Evolutionary conservation across 2,113 vertebrate genomes (phyloP), one percentile per base, ranked within the genome.

Genomic region (Sphyrna mokarran): DNA sequence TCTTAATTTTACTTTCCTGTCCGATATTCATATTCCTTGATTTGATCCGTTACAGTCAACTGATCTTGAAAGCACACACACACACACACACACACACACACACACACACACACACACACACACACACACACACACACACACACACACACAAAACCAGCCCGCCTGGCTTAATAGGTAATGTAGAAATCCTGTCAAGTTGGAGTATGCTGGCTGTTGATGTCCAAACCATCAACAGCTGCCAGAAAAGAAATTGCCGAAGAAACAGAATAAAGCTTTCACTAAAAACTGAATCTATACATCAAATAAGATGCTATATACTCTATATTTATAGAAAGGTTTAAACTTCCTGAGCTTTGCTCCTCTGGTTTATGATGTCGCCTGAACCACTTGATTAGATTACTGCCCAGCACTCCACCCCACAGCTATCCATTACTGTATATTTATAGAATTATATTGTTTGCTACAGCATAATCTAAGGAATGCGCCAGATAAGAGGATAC

Each of bases 331-430:
- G 20, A 66, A 72, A 61, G 69, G 40, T 43, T 95, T 11, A 69
- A 94, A 33, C 23, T 48, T 95, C 40, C 43, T 72, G 69, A 72
- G 69, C 94, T 76, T 95, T 95, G 68, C 43, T 95, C 68, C 72
- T 48, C 40, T 7, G 33, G 40, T 95, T 54, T 20, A 93, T 95
- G 69, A 76, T 20, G 69, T 76, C 26, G 13, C 29, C 23, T 70
- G 37, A 69, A 43, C 37, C 37, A 94, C 66, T 70, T 54, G 93
- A 70, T 95, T 48, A 72, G 94, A 95, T 95, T 95, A 95, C 68
- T 13, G 69, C 23, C 37, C 58, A 23, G 63, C 37, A 94, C 43
- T n/a, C 29, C 1, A 58, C 11, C 29, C 3, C 13, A 48, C 40
- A 26, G 13, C 93, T 66, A 40, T 68, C 63, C 37, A 94, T 70